These are phyloP conservation scores for Bellardia pandia DNA, from an alignment of 2,888 invertebrate genomes.

Conservation along the genomic window DNA sequence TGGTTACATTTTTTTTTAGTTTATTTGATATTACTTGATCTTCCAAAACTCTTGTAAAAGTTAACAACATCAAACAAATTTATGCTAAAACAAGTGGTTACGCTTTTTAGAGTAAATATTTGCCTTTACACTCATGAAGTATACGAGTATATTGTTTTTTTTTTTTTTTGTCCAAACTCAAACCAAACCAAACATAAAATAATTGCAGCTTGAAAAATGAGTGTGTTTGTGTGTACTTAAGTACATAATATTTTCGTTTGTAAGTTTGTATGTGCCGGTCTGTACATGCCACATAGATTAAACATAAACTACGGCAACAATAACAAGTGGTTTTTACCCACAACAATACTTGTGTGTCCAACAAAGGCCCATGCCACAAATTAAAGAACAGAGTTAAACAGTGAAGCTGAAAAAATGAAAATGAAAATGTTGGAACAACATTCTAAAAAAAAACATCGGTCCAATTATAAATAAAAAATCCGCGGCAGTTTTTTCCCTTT, in stretches of 20 bases:
- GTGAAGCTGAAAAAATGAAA: not conserved
- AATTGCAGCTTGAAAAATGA: not conserved
- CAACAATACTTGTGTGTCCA: constrained; percentile 1
- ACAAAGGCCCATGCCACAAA: not conserved
- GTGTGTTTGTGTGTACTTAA: not conserved
- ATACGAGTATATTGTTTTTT: too few species aligned
- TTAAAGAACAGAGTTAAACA: not conserved
- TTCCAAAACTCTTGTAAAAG: too few species aligned
- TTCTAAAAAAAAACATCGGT: too few species aligned
- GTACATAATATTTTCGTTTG: constrained; percentile 1
- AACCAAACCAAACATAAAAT: constrained; percentile 2
- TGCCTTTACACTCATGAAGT: too few species aligned
- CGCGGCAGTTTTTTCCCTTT: too few species aligned
- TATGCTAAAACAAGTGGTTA: too few species aligned
- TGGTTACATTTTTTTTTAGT: too few species aligned
- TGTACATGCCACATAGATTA: constrained; percentile 11
- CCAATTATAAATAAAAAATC: too few species aligned
- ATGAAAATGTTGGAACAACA: too few species aligned
- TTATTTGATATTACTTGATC: too few species aligned
- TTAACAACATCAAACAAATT: too few species aligned
- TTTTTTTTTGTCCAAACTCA: not conserved
- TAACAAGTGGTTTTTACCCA: constrained; percentile 8
- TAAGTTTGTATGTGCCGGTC: not conserved
- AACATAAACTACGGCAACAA: constrained; percentile 10
- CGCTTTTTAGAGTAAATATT: too few species aligned